These are phyloP conservation scores for Spheniscus humboldti DNA, from an alignment of 2,797 vertebrate genomes.

Conservation along the genomic window DNA sequence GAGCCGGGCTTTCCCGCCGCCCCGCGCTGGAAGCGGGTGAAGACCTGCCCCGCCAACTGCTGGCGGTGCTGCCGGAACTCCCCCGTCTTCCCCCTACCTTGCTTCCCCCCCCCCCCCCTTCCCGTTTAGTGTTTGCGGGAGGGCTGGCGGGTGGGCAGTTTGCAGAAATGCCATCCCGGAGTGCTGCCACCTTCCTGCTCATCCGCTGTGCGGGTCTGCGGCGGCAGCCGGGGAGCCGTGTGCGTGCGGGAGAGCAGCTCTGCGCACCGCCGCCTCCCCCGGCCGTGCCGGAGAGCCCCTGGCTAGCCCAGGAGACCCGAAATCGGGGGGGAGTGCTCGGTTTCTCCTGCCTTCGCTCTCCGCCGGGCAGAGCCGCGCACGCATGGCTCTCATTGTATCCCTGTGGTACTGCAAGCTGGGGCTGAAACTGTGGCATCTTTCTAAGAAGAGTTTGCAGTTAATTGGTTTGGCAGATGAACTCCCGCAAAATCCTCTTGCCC, in stretches of 20 bases:
- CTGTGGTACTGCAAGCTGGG: neutral
- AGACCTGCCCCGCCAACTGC: neutral
- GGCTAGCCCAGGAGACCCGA: neutral
- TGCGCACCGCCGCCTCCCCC: neutral
- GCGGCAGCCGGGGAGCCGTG: neutral
- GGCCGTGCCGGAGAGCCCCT: neutral
- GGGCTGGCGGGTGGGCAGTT: neutral
- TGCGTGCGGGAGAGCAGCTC: neutral
- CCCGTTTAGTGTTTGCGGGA: accelerated
- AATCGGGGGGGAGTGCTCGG: neutral
- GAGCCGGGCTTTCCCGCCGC: neutral
- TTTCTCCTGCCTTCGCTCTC: neutral
- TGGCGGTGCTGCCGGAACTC: neutral
- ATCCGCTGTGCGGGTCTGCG: neutral
- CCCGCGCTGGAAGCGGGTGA: neutral
- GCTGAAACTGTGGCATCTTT: neutral
- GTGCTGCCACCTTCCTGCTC: neutral
- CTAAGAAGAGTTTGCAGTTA: conserved; percentile 12
- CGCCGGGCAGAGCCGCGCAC: neutral
- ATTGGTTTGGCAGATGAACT: conserved; percentile 45
- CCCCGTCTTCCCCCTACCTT: neutral
- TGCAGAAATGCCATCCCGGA: neutral
- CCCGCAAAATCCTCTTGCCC: conserved; percentile 6
- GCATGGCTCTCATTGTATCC: neutral
- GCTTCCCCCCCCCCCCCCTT: too few relatives aligned